Percentiles rank a stretch among this genome's conserved stretches.
Evolutionary conservation across 2,113 vertebrate genomes (phyloP).

Genomic region (Bufo bufo): DNA sequence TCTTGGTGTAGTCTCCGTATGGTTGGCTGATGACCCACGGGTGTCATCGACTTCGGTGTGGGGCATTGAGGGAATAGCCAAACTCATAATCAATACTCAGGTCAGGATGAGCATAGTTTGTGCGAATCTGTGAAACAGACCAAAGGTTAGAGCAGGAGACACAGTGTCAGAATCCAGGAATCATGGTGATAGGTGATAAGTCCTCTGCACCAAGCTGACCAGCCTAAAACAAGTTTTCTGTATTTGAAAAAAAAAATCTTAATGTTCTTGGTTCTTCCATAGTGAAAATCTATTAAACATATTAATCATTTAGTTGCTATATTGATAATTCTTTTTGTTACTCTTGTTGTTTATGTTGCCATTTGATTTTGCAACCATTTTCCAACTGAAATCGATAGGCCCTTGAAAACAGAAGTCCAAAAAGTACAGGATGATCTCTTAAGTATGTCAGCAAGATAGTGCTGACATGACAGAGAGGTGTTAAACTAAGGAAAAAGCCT

Average conservation of each 20-base stretch:
- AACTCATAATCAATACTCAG: too few relatives aligned
- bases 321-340: not conserved
- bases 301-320: not conserved
- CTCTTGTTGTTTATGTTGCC: not conserved
- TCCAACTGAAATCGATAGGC: slow-evolving; percentile 39
- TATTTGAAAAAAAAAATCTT: not conserved
- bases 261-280: not conserved
- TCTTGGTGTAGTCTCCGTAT: too few relatives aligned
- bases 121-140: too few relatives aligned
- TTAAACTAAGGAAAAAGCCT: slow-evolving; percentile 39
- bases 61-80: too few relatives aligned
- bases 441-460: slow-evolving; percentile 48
- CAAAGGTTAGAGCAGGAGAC: too few relatives aligned
- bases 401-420: slow-evolving; percentile 52
- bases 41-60: too few relatives aligned
- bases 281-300: not conserved
- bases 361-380: slow-evolving; percentile 27
- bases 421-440: slow-evolving; percentile 31
- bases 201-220: not conserved
- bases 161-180: too few relatives aligned
- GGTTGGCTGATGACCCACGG: too few relatives aligned
- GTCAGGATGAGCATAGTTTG: too few relatives aligned
- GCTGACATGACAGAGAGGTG: slow-evolving; percentile 50
- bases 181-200: too few relatives aligned
- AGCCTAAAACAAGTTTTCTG: not conserved